Conservation (phyloP, 2,797 vertebrate species). For the Nyctibius grandis region DNA sequence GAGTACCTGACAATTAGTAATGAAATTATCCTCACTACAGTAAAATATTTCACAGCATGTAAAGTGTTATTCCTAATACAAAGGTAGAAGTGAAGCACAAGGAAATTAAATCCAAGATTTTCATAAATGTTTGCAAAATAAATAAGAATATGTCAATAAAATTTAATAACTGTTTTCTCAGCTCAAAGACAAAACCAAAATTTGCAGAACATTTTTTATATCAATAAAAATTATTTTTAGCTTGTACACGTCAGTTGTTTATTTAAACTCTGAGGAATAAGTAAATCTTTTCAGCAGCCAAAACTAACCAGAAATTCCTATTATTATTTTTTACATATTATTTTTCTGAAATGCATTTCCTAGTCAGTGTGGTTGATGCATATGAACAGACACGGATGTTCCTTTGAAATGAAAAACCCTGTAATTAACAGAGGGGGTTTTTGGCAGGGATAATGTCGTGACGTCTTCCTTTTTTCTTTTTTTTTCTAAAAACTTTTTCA, state of each 20-base stretch:
- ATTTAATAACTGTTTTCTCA: constrained; percentile 17
- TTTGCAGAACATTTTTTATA: neutral
- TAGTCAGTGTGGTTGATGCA: neutral
- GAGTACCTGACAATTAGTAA: constrained; percentile 61
- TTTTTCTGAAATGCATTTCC: neutral
- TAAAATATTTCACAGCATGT: constrained; percentile 51
- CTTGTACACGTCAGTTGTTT: neutral
- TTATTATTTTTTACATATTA: neutral
- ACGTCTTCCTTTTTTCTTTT: neutral
- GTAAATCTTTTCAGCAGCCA: neutral
- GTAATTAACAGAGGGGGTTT: constrained; percentile 30
- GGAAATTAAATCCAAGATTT: constrained; percentile 32
- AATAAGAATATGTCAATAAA: constrained; percentile 1
- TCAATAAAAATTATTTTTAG: neutral
- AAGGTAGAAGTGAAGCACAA: constrained; percentile 17
- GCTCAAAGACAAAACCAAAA: neutral
- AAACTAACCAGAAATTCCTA: neutral
- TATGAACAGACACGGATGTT: neutral
- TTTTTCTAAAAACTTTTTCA: constrained; percentile 32
- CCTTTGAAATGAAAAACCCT: constrained; percentile 35
- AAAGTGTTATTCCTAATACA: constrained; percentile 23
- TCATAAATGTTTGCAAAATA: constrained; percentile 28
- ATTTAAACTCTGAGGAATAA: neutral
- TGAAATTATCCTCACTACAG: constrained; percentile 54
- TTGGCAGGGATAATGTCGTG: constrained; percentile 41